phyloP scores from a whole-genome alignment of 2,113 vertebrate genomes.

The Murina feae region DNA sequence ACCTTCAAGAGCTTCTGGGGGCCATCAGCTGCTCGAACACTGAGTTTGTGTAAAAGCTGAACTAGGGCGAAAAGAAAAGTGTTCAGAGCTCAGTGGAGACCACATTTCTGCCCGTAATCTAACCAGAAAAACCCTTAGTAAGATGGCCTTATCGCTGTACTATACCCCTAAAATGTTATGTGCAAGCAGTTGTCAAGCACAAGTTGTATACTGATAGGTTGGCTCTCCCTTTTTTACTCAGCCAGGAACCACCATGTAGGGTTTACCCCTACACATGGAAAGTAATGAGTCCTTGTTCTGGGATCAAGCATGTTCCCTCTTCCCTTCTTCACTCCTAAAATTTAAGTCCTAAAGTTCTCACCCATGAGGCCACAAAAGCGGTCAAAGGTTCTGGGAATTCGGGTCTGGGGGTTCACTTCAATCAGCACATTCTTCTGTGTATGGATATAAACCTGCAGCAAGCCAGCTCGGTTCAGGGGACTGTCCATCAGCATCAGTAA shows the following conservation, averaged over 20 bases:
- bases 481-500: constrained; percentile 98
- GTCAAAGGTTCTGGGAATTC: constrained; percentile 95
- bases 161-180: neutral
- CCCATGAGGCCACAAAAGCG: constrained; percentile 98
- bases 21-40: constrained; percentile 94
- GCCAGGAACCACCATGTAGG: neutral
- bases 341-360: constrained; percentile 69
- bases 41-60: constrained; percentile 96
- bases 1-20: constrained; percentile 93
- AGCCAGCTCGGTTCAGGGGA: constrained; percentile 94
- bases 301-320: neutral
- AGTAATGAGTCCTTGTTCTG: neutral
- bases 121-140: neutral
- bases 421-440: constrained; percentile 95
- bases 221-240: neutral
- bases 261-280: neutral
- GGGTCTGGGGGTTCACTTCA: constrained; percentile 96
- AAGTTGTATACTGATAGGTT: neutral
- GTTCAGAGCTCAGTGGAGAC: neutral
- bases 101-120: neutral
- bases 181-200: neutral
- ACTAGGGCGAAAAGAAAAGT: constrained; percentile 78
- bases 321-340: neutral
- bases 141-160: neutral
- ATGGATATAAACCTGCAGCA: constrained; percentile 96